These are phyloP conservation scores for Equus quagga DNA, from an alignment of 2,113 vertebrate species.

Conservation along the genomic window DNA sequence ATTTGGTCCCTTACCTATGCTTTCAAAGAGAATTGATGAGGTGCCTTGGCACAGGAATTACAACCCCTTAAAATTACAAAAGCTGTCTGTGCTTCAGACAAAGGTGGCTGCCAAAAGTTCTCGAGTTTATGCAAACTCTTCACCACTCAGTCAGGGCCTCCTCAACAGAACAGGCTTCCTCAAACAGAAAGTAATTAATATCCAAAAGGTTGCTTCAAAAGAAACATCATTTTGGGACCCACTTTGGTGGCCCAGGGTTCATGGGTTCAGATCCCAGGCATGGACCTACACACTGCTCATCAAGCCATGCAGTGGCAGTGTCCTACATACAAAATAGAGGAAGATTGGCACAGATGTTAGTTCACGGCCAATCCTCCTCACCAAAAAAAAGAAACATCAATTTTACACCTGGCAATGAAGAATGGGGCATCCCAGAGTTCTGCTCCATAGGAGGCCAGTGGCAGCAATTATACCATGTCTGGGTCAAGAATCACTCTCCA, in stretches of 20 bases:
- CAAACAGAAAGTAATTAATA: slow-evolving; percentile 12
- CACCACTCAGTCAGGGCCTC: neutral
- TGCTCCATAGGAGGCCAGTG: neutral
- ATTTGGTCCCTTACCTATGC: neutral
- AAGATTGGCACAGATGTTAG: no score
- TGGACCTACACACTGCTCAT: no score
- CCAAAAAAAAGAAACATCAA: neutral
- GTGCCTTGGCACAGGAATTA: neutral
- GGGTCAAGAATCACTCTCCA: neutral
- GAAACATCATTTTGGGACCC: neutral
- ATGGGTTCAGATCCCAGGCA: no score
- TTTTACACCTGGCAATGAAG: neutral
- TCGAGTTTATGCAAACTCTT: neutral
- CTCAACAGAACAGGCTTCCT: neutral
- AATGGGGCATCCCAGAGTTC: no score
- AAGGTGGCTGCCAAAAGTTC: neutral
- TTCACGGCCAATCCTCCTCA: no score
- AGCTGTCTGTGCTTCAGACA: neutral
- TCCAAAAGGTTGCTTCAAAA: neutral
- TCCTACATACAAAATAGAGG: no score
- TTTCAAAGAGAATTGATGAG: neutral
- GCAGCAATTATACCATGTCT: neutral
- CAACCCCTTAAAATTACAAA: neutral
- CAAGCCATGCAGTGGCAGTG: no score
- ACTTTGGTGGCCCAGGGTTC: no score